Conservation (phyloP, 2,888 invertebrate species). For the Apotomis capreana region DNA sequence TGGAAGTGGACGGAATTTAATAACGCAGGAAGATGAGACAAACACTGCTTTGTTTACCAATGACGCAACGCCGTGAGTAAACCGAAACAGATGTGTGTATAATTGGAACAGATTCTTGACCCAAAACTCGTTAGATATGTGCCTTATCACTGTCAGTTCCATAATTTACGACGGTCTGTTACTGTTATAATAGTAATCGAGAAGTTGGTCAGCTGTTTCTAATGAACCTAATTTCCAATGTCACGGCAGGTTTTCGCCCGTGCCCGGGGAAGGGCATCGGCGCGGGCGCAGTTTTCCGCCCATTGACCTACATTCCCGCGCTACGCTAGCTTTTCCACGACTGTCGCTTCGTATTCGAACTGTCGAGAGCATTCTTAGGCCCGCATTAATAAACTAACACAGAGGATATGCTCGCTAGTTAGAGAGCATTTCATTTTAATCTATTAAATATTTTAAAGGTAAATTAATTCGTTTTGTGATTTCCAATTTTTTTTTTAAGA, state of each 20-base stretch:
- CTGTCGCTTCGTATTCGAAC: conserved; percentile 34
- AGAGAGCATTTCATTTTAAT: too few relatives aligned
- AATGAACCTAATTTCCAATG: conserved; percentile 13
- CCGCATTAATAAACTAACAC: too few relatives aligned
- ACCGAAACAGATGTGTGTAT: conserved; percentile 33
- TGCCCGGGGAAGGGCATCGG: conserved; percentile 42
- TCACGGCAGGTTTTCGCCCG: conserved; percentile 24
- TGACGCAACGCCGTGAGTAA: conserved; percentile 29
- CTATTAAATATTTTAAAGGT: too few relatives aligned
- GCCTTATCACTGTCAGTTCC: conserved; percentile 2
- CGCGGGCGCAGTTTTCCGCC: conserved; percentile 46
- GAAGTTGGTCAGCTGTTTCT: conserved; percentile 14
- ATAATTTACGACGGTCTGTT: not conserved
- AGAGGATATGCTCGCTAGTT: too few relatives aligned
- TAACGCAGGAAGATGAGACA: conserved; percentile 31
- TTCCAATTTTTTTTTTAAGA: too few relatives aligned
- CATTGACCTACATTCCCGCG: conserved; percentile 49
- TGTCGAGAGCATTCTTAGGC: not conserved
- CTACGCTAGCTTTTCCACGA: conserved; percentile 23
- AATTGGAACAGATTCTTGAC: conserved; percentile 37
- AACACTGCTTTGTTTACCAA: conserved; percentile 37
- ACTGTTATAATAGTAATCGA: too few relatives aligned
- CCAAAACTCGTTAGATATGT: conserved; percentile 27
- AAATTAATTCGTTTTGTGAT: too few relatives aligned
- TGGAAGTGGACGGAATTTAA: conserved; percentile 29